phyloP scores from a whole-genome alignment of 2,797 vertebrate genomes.

The Fratercula arctica region DNA sequence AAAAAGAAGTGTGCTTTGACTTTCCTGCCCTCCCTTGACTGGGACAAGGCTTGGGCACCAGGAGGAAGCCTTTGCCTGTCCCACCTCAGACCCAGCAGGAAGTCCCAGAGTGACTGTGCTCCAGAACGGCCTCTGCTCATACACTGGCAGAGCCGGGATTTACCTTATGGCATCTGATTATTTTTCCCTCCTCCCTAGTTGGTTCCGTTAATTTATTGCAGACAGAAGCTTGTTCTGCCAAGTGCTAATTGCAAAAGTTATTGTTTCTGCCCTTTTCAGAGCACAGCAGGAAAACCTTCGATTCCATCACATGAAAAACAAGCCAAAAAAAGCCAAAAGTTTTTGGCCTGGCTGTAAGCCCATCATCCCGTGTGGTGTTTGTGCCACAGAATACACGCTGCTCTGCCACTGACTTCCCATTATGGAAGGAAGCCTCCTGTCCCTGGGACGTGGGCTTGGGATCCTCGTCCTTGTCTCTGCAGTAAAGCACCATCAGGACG shows the following conservation, averaged over 20 bases:
- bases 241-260: conserved; percentile 63
- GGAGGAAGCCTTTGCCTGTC: not conserved
- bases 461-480: not conserved
- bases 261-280: conserved; percentile 46
- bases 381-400: not conserved
- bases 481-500: not conserved
- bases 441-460: not conserved
- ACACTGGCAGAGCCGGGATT: not conserved
- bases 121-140: not conserved
- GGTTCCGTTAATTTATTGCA: conserved; percentile 42
- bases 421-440: not conserved
- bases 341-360: not conserved
- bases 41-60: not conserved
- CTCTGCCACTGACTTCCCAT: not conserved
- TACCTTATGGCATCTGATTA: not conserved
- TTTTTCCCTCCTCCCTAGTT: conserved; percentile 1
- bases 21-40: not conserved
- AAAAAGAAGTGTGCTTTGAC: not conserved
- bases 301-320: not conserved
- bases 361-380: fast-evolving
- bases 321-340: not conserved
- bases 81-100: not conserved
- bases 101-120: not conserved
- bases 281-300: conserved; percentile 35
- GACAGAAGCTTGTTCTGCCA: conserved; percentile 53